Evolutionary conservation across 2,888 invertebrate species (phyloP), one percentile per base, ranked within the genome.

Genomic region (Nephrocerus scutellatus): DNA sequence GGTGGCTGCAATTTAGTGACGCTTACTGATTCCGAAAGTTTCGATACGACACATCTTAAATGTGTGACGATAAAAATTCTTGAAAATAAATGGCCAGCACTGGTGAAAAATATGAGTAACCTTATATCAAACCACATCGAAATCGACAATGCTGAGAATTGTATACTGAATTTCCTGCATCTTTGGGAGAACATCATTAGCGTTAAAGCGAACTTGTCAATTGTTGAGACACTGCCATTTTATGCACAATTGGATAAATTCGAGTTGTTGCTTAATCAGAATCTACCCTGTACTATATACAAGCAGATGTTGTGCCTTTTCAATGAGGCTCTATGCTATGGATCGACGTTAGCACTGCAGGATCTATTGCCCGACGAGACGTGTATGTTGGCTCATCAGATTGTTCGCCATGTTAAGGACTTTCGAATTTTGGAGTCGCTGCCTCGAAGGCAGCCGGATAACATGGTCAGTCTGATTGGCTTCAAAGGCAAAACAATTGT

Each of bases 151-250:
- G 74, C 79, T 36, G 81, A 82, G 67, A 80, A 80, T 54, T 82
- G 82, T 63, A 75, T 82, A 53, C 70, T 89, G 37, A 86, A 87
- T 32, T 91, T 90, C 63, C 74, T 91, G 48, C 80, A 84, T 35
- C 69, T 91, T 23, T 90, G 90, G 90, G 87, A 89, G 61, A 84
- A 85, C 49, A 86, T 89, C 13, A 89, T 91, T 59, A 88, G 89
- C 37, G 88, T 90, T 1, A 87, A 86, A 70, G 87, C 89, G 15
- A 90, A 90, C 71, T 74, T 91, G 37, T 88, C 89, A 28, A 83
- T 90, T 19, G 82, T 87, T 47, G 89, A 90, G 60, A 90, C 88
- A 0, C 84, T 89, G 62, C 84, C 87, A 3, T 91, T 89, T 65
- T 88, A 89, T 63, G 82, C 84, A 2, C 84, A 88, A 59, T 67